phyloP scores from a whole-genome alignment of 2,797 vertebrate genomes.

The Steatocranus sp. region DNA sequence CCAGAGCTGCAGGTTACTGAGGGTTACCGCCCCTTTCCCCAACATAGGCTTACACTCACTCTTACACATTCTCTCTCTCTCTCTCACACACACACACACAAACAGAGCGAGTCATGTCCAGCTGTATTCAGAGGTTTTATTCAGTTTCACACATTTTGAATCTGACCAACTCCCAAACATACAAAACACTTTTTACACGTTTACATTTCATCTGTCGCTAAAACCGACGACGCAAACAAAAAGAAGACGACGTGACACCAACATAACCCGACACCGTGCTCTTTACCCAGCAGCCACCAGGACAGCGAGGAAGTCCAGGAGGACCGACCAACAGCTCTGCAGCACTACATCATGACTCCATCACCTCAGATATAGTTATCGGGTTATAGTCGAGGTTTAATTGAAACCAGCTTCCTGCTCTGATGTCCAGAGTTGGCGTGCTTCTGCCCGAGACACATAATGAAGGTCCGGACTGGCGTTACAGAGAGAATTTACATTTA shows the following conservation, averaged over 20 bases:
- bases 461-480: accelerated
- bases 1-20: background rate
- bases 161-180: background rate
- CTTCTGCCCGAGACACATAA: background rate
- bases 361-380: background rate
- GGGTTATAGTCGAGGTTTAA: accelerated
- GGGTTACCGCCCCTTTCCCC: background rate
- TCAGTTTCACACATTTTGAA: background rate
- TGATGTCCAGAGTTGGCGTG: background rate
- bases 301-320: background rate
- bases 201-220: background rate
- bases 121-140: background rate
- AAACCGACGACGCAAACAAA: background rate
- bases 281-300: conserved; percentile 13
- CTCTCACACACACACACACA: accelerated
- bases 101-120: accelerated
- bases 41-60: accelerated
- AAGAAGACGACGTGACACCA: background rate
- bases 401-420: background rate
- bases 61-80: too few species aligned
- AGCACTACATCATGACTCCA: background rate
- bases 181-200: background rate
- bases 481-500: background rate
- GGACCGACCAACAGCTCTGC: background rate
- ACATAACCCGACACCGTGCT: background rate